Evolutionary conservation across 2,888 invertebrate species (phyloP).

Genomic region (Lasioglossum pauxillum): DNA sequence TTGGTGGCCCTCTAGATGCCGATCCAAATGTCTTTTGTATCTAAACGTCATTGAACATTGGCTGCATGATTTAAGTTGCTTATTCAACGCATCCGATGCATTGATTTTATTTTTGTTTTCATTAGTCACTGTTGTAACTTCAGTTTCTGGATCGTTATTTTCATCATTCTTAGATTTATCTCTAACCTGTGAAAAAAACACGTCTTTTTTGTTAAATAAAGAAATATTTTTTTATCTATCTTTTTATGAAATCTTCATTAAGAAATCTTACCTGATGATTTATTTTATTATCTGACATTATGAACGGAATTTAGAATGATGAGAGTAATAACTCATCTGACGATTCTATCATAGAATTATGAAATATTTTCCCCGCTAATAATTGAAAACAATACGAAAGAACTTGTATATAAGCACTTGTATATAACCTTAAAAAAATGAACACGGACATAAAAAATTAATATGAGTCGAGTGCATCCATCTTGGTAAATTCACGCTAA

Average conservation of each 20-base stretch:
- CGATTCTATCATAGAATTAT: background rate
- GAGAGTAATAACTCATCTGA: slow-evolving; percentile 5
- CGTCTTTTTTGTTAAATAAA: slow-evolving; percentile 11
- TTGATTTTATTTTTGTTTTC: slow-evolving; percentile 22
- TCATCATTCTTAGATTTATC: slow-evolving; percentile 33
- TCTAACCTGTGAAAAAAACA: slow-evolving; percentile 16
- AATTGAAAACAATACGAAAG: slow-evolving; percentile 14
- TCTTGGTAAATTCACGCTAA: background rate
- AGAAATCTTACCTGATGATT: slow-evolving; percentile 53
- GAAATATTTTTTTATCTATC: background rate
- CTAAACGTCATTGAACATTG: slow-evolving; percentile 78
- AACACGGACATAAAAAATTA: slow-evolving; percentile 8
- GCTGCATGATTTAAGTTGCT: slow-evolving; percentile 68
- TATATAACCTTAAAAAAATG: slow-evolving; percentile 56
- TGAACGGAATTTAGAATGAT: slow-evolving; percentile 12
- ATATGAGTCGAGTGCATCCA: background rate
- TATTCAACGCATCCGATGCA: slow-evolving; percentile 29
- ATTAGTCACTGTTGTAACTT: slow-evolving; percentile 7
- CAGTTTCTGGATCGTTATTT: slow-evolving; percentile 33
- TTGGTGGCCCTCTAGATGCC: slow-evolving; percentile 81
- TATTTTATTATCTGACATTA: slow-evolving; percentile 36
- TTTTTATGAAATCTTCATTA: background rate
- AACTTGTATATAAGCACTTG: slow-evolving; percentile 17
- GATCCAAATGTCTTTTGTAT: slow-evolving; percentile 79
- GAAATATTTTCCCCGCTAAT: background rate